Evolutionary conservation across 2,888 invertebrate species (phyloP), one percentile per base, ranked within the genome.

Genomic region (Agrypnus murinus): DNA sequence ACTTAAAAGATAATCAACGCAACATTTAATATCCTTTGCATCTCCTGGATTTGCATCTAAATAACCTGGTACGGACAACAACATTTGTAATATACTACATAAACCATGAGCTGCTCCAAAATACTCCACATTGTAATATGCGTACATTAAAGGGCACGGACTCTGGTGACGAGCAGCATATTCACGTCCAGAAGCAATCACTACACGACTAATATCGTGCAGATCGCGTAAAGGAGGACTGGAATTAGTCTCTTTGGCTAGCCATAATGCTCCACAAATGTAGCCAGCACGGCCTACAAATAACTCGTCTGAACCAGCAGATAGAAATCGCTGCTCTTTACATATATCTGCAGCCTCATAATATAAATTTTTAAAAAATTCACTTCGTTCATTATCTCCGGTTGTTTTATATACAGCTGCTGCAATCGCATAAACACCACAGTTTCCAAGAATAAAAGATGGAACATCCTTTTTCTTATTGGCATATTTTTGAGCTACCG

Each of bases 201-300:
- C 92, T 5, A 90, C 84, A 74, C 90, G 88, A 80, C 94, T 93
- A 31, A 96, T 87, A 69, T 90, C 89, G 74, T 88, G 87, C 45
- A 93, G 82, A 67, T 89, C 87, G 36, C 84, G 77, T 1, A 86
- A 82, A 59, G 89, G 84, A 9, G 89, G 81, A 34, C 81, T 78
- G 0, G 80, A 82, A 71, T 87, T 84, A 2, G 90, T 83, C 72
- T 92, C 88, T 69, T 90, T 87, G 15, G 87, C 86, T 32, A 96
- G 82, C 92, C 94, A 94, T 31, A 94, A 83, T 4, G 92, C 90
- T 4, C 95, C 95, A 75, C 92, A 91, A 0, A 96, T 82, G 79
- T 93, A 96, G 0, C 96, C 96, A 46, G 95, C 92, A 72, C 96
- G 88, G 0, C 96, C 96, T 0, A 95, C 94, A 79, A 96, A 92